Base-by-base conservation (phyloP, 2,113 vertebrate genomes). In the Ochotona curzoniae region DNA sequence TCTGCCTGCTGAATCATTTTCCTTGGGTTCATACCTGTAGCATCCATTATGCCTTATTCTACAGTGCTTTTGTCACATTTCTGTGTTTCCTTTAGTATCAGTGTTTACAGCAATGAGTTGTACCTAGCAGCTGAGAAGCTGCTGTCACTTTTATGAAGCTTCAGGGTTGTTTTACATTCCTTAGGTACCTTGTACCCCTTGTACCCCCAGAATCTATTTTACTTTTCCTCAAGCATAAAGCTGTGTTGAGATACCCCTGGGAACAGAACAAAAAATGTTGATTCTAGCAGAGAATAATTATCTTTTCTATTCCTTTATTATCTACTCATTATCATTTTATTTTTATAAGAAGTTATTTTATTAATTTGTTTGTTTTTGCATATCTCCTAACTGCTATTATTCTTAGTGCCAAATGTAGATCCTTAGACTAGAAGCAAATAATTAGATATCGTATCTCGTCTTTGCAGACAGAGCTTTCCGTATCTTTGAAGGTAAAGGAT, bases 401-500 rank as follows among this genome's bases (percentile, higher is more conserved):
- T 32, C 73, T 93, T 94, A 82, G 44, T 93, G 90, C 69, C 44
- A 93, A 87, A 83, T 79, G 15, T 35, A 2, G 32, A 66, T 80
- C 17, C 17, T 75, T 82, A 57, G 74, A 15, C 20, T 67, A 21
- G 35, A 38, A 57, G 44, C 70, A 64, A 57, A 26, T 86, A 85
- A 87, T 21, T 49, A 17, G 13, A 32, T 23, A 70, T 71, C 15
- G 70, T 51, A 7, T 67, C 26, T 93, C 38, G 75, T 75, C 32
- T 78, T 75, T 82, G 69, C 15, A 47, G 30, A 89, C 12, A 30
- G 21, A 88, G 2, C 25, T 90, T 20, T 87, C 26, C 9, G 23
- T 54, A 75, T 80, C 44, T 90, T 89, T 81, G 44, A 87, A 83
- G 28, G 60, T 67, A 96, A 92, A 87, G 38, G 30, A 86, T 89